Base-by-base conservation (phyloP, 35 echinoderm and acorn worm species). In the Stichopus chloronotus region DNA sequence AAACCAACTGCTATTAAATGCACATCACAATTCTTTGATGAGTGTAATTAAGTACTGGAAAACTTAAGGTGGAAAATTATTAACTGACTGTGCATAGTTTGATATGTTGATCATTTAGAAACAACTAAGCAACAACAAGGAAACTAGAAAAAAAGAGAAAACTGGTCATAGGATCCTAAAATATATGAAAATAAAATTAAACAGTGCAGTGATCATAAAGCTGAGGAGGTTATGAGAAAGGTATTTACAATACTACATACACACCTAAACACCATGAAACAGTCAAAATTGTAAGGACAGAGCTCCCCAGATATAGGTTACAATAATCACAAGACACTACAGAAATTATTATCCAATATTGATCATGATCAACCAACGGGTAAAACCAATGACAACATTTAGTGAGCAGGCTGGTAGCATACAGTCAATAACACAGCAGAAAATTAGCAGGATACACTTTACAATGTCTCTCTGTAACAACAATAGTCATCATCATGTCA, bases 1-100 rank as follows among this genome's bases (percentile, higher is more conserved):
- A 43, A 43, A 43, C 30, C 11, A 17, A 14, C 0, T 63, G 8
- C 14, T 63, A 43, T 25, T 53, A 25, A 81, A 81, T 81, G 78
- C 78, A 81, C 72, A 76, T 76, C 53, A 25, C 14, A 25, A 25
- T 25, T 53, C 8, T 52, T 9, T 25, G 14, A 9, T 14, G 12
- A 43, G 53, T 81, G 24, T 81, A 13, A 52, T 81, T 81, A 81
- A 81, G 78, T 81, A 81, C 78, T 81, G 25, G 78, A 81, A 81
- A 25, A 81, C 61, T 25, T 52, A 81, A 12, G 22, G 25, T 81
- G 78, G 78, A 81, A 81, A 81, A 81, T 52, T 81, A 43, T 25
- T 81, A 81, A 25, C 14, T 81, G 78, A 25, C 0, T 81, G 78
- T 81, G 78, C 78, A 81, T 81, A 81, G 78, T 25, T 81, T n/a